Percentiles rank a stretch among this genome's conserved stretches.
These are phyloP conservation scores for Hydropsyche tenuis DNA, from an alignment of 1,140 invertebrate species.

Conservation along the genomic window DNA sequence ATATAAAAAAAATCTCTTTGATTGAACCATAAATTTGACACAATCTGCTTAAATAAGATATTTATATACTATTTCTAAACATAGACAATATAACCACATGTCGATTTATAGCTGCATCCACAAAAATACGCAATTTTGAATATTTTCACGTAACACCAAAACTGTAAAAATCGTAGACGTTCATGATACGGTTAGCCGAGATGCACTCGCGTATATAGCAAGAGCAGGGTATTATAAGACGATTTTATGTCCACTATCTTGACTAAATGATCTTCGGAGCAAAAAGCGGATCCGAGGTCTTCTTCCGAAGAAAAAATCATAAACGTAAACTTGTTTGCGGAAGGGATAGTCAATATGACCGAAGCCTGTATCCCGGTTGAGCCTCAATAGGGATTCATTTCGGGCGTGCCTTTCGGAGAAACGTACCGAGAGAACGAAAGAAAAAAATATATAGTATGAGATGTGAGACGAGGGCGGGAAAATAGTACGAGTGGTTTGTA, in stretches of 20 bases:
- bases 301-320: conserved; percentile 29
- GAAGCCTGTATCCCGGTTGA: conserved; percentile 34
- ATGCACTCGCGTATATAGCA: too few species aligned
- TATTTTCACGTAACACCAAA: too few species aligned
- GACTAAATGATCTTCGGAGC: conserved; percentile 20
- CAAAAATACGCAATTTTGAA: too few species aligned
- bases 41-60: too few species aligned
- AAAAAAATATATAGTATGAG: not conserved
- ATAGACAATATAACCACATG: too few species aligned
- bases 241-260: conserved; percentile 17
- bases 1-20: too few species aligned
- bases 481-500: conserved; percentile 30
- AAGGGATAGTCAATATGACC: conserved; percentile 41
- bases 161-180: too few species aligned
- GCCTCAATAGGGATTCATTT: conserved; percentile 38
- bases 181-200: too few species aligned
- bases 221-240: conserved; percentile 2
- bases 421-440: not conserved
- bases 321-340: conserved; percentile 41
- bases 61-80: too few species aligned
- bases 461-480: conserved; percentile 7
- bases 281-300: conserved; percentile 18
- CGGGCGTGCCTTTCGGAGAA: conserved; percentile 29
- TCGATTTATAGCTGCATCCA: too few species aligned
- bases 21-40: too few species aligned